Evolutionary conservation across 1,140 invertebrate genomes (phyloP).

Genomic region (Ridgeia piscesae): DNA sequence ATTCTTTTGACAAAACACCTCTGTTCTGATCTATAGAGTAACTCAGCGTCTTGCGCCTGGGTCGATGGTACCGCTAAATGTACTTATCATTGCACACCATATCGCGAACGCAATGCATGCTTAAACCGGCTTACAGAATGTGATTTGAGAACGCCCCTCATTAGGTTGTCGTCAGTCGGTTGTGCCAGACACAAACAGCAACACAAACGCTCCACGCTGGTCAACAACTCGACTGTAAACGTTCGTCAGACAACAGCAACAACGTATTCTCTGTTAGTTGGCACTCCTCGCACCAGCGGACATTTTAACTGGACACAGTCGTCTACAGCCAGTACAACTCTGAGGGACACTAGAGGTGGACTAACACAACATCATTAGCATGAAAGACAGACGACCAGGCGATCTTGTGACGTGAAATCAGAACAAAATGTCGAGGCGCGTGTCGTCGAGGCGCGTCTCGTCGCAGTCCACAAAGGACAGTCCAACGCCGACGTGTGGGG

Average conservation of each 20-base stretch:
- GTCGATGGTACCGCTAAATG: neutral
- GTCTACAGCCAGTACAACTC: neutral
- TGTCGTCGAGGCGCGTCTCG: too few species aligned
- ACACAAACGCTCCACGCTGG: neutral
- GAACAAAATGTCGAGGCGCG: neutral
- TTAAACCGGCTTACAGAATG: neutral
- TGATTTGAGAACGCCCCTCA: neutral
- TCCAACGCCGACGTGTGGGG: neutral
- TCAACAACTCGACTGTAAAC: neutral
- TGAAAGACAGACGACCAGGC: neutral
- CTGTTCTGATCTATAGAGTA: neutral
- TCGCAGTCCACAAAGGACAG: neutral
- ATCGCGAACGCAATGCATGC: neutral
- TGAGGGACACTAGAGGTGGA: neutral
- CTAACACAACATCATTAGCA: neutral
- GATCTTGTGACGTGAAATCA: neutral
- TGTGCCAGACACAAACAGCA: neutral
- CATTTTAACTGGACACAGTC: neutral
- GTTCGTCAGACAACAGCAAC: neutral
- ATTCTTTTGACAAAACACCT: too few species aligned
- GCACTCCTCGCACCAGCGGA: neutral
- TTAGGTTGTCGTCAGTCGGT: neutral
- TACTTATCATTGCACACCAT: neutral
- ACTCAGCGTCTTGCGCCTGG: neutral
- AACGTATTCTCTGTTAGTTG: neutral